Evolutionary conservation across 2,797 vertebrate genomes (phyloP), one percentile per base, ranked within the genome.

Genomic region (Buphagus erythrorhynchus): DNA sequence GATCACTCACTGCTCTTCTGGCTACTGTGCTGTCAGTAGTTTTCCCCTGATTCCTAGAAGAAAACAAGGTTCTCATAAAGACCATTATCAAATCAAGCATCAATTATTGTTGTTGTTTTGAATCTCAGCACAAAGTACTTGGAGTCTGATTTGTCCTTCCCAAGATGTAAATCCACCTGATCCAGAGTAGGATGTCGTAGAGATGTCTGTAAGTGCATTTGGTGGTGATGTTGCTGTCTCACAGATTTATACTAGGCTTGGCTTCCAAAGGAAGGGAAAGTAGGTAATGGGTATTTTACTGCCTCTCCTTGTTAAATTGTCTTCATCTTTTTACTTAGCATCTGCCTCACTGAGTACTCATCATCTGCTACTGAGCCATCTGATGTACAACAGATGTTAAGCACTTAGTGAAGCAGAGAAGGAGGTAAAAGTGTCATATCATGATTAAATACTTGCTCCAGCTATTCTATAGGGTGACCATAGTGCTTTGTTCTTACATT

Each of bases 331-430:
- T 45, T 29, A 71, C 85, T 96, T 46, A 93, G 52, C 93, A 90
- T 84, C 86, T 97, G 80, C 93, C 90, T 85, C 15, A 38, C 75
- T 96, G 91, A 94, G 65, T 73, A 31, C 86, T 93, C 79, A 93
- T 94, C 91, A 89, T 67, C 66, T 95, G 94, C 93, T 87, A n/a
- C 85, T 78, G 88, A 96, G 77, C 65, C 81, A 90, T 89, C 92
- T 90, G 83, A 95, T 93, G 61, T 74, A 93, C 82, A 96, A 87
- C 96, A 97, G 96, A 95, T 97, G 96, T 95, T 95, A 84, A 94
- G 90, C 63, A 96, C 85, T 96, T 93, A 96, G 94, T 94, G 94
- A 95, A 88, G 85, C 69, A 93, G 88, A 82, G 79, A 86, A 94
- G 76, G 62, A 88, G 57, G 77, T 90, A 94, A 92, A 95, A 91